Evolutionary conservation across 2,113 vertebrate genomes (phyloP).

Genomic region (Chionomys nivalis): DNA sequence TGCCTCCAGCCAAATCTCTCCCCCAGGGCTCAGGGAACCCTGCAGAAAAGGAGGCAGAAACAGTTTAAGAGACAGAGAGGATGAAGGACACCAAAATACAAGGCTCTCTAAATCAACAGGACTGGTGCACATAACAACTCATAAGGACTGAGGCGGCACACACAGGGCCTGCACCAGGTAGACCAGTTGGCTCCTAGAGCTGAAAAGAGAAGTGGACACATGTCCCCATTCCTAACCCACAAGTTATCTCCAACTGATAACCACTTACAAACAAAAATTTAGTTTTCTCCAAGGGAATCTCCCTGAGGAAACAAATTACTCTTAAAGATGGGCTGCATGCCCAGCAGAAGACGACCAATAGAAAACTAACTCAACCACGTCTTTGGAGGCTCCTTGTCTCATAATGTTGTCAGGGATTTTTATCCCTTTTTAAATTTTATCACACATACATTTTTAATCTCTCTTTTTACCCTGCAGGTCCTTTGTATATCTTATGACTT

Average conservation of each 20-base stretch:
- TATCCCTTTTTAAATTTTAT: too few species aligned
- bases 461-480: not conserved
- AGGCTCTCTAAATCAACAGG: not conserved
- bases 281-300: not conserved
- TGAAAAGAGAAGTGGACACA: not conserved
- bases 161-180: not conserved
- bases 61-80: not conserved
- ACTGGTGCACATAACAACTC: not conserved
- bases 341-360: not conserved
- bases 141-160: not conserved
- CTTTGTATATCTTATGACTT: not conserved
- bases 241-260: not conserved
- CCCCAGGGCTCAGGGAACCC: not conserved
- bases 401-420: not conserved
- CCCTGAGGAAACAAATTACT: not conserved
- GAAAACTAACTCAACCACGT: not conserved
- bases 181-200: not conserved
- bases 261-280: not conserved
- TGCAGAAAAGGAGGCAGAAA: not conserved
- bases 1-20: not conserved
- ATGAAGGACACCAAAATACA: not conserved
- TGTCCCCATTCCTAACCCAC: not conserved
- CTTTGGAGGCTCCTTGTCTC: not conserved
- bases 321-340: not conserved
- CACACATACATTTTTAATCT: too few species aligned